These are phyloP conservation scores for Eremophila alpestris DNA, from an alignment of 2,797 vertebrate species.

Conservation along the genomic window DNA sequence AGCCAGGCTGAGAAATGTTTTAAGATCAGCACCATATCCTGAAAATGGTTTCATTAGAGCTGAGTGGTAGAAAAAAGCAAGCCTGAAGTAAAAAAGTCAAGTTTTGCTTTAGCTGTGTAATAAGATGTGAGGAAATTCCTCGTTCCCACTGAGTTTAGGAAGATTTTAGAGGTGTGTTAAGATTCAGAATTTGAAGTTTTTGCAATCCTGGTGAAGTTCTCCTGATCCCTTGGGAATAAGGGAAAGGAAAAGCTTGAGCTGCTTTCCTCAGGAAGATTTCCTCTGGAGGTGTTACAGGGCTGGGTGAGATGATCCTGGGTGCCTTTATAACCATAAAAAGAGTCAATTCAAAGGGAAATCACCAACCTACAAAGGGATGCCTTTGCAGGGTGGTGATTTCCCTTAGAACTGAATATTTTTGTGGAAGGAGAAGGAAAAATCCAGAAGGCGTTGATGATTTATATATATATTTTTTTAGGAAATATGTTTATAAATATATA, in stretches of 20 bases:
- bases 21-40: neutral
- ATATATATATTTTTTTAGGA: too few species aligned
- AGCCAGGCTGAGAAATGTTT: conserved; percentile 1
- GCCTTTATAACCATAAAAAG: too few species aligned
- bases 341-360: too few species aligned
- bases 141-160: neutral
- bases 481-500: too few species aligned
- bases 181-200: neutral
- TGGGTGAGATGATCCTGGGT: too few species aligned
- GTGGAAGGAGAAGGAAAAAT: neutral
- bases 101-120: neutral
- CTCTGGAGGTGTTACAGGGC: too few species aligned
- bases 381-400: neutral
- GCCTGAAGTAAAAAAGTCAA: neutral
- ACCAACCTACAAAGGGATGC: too few species aligned
- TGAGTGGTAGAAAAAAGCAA: neutral
- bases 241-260: neutral
- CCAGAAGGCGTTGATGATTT: too few species aligned
- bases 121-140: neutral
- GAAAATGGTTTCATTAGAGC: neutral
- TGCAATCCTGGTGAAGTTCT: neutral
- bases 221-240: neutral
- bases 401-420: neutral
- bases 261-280: too few species aligned
- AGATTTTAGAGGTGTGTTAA: neutral